Conservation (phyloP, 2,797 vertebrate genomes). For the Champsocephalus esox region DNA sequence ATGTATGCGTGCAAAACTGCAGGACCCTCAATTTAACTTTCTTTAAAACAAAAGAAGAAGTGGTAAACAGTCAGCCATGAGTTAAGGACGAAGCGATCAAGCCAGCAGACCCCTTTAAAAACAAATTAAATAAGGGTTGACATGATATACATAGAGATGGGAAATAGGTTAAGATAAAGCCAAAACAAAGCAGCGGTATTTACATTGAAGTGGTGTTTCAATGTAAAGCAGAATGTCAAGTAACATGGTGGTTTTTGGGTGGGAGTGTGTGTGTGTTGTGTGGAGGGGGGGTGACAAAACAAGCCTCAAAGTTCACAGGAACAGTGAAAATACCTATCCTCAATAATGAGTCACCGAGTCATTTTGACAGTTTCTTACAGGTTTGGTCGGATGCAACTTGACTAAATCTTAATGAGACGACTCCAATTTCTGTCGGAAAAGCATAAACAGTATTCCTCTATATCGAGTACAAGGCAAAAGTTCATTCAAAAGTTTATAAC, state of each 20-base stretch:
- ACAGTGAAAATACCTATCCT: conserved; percentile 24
- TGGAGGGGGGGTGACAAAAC: conserved; percentile 35
- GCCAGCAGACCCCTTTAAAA: conserved; percentile 29
- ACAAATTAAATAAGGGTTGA: not conserved
- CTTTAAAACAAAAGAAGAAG: conserved; percentile 49
- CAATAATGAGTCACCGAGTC: conserved; percentile 52
- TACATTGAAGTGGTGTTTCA: conserved; percentile 10
- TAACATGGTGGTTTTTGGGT: conserved; percentile 28
- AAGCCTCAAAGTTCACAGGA: conserved; percentile 40
- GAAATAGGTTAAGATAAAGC: conserved; percentile 34
- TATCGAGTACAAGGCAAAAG: not conserved
- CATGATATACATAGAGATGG: conserved; percentile 27
- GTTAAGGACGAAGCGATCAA: conserved; percentile 53
- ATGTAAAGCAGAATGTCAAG: conserved; percentile 13
- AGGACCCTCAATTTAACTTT: conserved; percentile 56
- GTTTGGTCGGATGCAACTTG: too few species aligned
- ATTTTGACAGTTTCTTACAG: not conserved
- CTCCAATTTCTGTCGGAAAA: not conserved
- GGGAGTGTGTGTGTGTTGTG: conserved; percentile 21
- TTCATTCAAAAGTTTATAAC: too few species aligned
- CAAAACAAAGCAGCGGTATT: not conserved
- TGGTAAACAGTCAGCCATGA: conserved; percentile 57
- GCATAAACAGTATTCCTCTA: not conserved
- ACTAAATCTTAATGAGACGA: not conserved
- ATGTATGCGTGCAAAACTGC: conserved; percentile 31